Evolutionary conservation across 2,113 vertebrate species (phyloP), one percentile per base, ranked within the genome.

Genomic region (Blennius ocellaris): DNA sequence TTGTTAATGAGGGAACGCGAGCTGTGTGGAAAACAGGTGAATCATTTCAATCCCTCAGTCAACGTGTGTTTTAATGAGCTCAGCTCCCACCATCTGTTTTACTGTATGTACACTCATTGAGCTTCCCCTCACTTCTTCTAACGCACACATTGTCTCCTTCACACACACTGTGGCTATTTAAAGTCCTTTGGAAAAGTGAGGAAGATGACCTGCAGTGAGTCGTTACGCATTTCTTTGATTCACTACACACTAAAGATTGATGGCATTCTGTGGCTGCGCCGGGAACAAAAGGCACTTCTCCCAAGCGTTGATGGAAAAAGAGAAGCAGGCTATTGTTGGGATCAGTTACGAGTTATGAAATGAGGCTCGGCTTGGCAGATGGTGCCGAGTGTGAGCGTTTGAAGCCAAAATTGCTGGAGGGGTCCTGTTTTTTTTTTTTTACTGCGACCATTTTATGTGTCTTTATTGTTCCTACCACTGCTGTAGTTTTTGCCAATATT

Each of bases 41-140:
- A 36, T n/a, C 56, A 44, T 62, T 71, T 68, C 54, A 57, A 45
- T 53, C 52, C 40, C 8, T 49, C 37, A 39, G 21, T 52, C 30
- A 58, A 49, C 39, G 52, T 66, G 8, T 39, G 36, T 53, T 53
- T 40, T 69, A 73, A 59, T 73, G 49, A 66, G 10, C 6, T 14
- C 12, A 6, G 11, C 38, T 51, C 47, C 14, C 9, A 11, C 73
- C 80, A 69, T 84, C 73, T 87, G 85, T 80, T 81, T 68, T 49
- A 74, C 14, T n/a, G n/a, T n/a, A n/a, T n/a, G n/a, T n/a, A 21
- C 12, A 66, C 37, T 63, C 77, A 80, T 77, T 65, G 65, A 52
- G 50, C 10, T 11, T 44, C 63, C 14, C 12, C 66, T 40, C 51
- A 52, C 55, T 37, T 43, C 30, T 49, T 38, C 52, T 60, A 17